Evolutionary conservation across 2,888 invertebrate species (phyloP).

Genomic region (Morpho deidamia): DNA sequence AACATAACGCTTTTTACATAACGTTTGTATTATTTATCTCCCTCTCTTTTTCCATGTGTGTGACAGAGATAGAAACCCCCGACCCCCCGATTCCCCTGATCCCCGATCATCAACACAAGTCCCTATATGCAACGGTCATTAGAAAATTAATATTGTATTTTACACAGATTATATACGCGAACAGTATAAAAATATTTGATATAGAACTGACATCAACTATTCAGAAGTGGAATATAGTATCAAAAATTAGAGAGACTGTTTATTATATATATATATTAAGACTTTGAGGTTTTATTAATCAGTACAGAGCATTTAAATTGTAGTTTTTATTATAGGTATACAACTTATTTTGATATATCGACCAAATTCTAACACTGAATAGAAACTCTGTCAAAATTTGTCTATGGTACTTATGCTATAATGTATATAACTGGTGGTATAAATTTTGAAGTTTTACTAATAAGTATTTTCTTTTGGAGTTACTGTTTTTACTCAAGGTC

Average conservation of each 20-base stretch:
- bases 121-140: no score
- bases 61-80: no score
- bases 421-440: no score
- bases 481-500: no score
- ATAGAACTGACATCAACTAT: not conserved
- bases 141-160: not conserved
- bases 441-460: no score
- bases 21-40: not conserved
- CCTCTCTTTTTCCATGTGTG: no score
- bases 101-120: not conserved
- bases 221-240: slow-evolving; percentile 3
- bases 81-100: no score
- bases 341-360: not conserved
- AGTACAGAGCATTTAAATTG: not conserved
- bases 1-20: not conserved
- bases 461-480: no score
- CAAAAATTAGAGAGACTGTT: slow-evolving; percentile 14
- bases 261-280: not conserved
- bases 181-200: slow-evolving; percentile 22
- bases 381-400: no score
- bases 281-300: not conserved
- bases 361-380: not conserved
- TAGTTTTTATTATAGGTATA: not conserved
- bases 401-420: no score
- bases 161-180: slow-evolving; percentile 6